A percentile compares a stretch with the other conserved stretches of the same genome.
Evolutionary conservation across 37 sponge, comb jelly and placozoan species (phyloP).

Genomic region (Oopsacas minuta): DNA sequence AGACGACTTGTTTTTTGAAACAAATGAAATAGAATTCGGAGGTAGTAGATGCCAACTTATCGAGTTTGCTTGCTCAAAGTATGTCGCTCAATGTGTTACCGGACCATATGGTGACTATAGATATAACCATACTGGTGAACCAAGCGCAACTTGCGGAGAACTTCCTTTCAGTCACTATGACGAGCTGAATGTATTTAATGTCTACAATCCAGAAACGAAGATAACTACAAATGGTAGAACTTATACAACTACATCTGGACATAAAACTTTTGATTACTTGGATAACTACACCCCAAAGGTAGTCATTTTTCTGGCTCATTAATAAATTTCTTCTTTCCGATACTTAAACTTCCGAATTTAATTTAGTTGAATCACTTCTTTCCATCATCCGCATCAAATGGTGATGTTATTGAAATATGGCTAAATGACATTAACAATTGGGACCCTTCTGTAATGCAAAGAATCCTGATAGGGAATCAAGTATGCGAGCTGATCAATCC

Average conservation of each 20-base stretch:
- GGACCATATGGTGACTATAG: not conserved
- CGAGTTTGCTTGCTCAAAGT: not conserved
- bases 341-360: too few species aligned
- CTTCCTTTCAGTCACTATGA: not conserved
- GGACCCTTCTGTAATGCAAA: not conserved
- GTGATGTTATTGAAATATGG: slow-evolving; percentile 9
- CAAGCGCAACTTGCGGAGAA: not conserved
- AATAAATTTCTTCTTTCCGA: not conserved
- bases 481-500: not conserved
- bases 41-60: not conserved
- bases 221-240: not conserved
- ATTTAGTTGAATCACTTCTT: not conserved
- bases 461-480: not conserved
- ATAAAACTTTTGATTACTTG: not conserved
- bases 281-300: not conserved
- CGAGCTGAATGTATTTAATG: not conserved
- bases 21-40: not conserved
- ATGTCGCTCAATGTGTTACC: not conserved
- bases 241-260: not conserved
- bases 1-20: not conserved
- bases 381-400: not conserved
- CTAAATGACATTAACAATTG: not conserved
- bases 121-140: not conserved
- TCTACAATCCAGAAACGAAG: not conserved
- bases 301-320: not conserved